Evolutionary conservation across 2,113 vertebrate species (phyloP).

Genomic region (Plectropomus leopardus): DNA sequence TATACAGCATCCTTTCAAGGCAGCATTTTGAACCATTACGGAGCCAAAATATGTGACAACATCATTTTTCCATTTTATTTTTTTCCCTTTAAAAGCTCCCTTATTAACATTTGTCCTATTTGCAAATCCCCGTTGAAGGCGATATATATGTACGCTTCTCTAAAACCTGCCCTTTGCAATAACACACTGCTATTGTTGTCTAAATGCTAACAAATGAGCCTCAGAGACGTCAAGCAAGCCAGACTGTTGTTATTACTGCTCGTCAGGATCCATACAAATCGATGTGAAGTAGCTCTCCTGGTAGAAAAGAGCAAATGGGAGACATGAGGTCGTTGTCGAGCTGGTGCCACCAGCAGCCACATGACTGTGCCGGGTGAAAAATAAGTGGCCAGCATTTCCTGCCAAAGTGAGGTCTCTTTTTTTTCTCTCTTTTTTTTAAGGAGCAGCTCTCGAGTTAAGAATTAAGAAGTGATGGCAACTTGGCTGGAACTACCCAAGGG

Average conservation of each 20-base stretch:
- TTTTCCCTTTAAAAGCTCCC: background rate
- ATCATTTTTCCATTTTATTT: slow-evolving; percentile 1
- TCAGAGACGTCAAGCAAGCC: slow-evolving; percentile 46
- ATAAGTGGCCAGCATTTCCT: slow-evolving; percentile 25
- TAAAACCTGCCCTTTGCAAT: slow-evolving; percentile 42
- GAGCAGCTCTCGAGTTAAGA: slow-evolving; percentile 21
- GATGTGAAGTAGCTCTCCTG: slow-evolving; percentile 8
- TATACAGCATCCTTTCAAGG: slow-evolving; percentile 22
- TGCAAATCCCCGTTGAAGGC: slow-evolving; percentile 12
- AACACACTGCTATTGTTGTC: slow-evolving; percentile 42
- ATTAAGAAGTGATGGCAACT: slow-evolving; percentile 51
- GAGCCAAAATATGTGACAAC: slow-evolving; percentile 25
- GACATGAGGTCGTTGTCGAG: slow-evolving; percentile 3
- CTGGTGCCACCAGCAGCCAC: slow-evolving; percentile 26
- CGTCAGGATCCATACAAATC: slow-evolving; percentile 44
- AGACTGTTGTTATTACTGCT: slow-evolving; percentile 53
- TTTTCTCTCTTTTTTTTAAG: slow-evolving; percentile 21
- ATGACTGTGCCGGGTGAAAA: slow-evolving; percentile 28
- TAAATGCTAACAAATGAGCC: slow-evolving; percentile 57
- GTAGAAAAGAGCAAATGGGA: slow-evolving; percentile 24
- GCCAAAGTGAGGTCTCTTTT: slow-evolving; percentile 18
- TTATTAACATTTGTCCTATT: background rate
- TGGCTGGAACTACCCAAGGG: slow-evolving; percentile 19
- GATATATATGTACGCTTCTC: slow-evolving; percentile 5
- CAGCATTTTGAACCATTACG: slow-evolving; percentile 7